phyloP scores from a whole-genome alignment of 2,113 vertebrate genomes.

The Sturnus vulgaris region DNA sequence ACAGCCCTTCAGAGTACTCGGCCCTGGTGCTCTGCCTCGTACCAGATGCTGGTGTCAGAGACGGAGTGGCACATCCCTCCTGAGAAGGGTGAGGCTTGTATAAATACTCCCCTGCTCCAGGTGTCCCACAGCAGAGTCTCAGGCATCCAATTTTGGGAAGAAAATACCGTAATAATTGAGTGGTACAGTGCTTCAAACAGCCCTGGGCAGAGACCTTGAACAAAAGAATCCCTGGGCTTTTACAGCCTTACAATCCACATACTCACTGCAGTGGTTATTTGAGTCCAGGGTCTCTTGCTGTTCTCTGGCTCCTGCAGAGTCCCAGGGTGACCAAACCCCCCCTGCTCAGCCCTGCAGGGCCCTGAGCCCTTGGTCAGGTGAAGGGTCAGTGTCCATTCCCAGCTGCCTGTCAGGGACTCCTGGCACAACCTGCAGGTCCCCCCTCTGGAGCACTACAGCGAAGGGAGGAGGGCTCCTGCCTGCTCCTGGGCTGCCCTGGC shows the following conservation, averaged over 20 bases:
- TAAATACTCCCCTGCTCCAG: neutral
- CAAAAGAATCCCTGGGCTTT: neutral
- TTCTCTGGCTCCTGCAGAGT: neutral
- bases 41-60: slow-evolving; percentile 41
- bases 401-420: accelerated
- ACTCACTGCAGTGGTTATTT: neutral
- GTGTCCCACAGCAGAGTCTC: neutral
- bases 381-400: neutral
- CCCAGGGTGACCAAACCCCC: neutral
- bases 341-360: neutral
- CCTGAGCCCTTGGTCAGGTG: neutral
- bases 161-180: neutral
- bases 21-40: neutral
- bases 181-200: neutral
- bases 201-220: neutral
- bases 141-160: neutral
- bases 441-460: neutral
- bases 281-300: neutral
- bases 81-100: neutral
- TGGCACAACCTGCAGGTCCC: neutral
- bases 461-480: neutral
- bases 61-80: neutral
- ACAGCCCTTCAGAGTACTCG: slow-evolving; percentile 1
- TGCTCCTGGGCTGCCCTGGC: neutral
- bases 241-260: neutral